Evolutionary conservation across 2,113 vertebrate genomes (phyloP), one percentile per base, ranked within the genome.

Genomic region (Pluvialis apricaria): DNA sequence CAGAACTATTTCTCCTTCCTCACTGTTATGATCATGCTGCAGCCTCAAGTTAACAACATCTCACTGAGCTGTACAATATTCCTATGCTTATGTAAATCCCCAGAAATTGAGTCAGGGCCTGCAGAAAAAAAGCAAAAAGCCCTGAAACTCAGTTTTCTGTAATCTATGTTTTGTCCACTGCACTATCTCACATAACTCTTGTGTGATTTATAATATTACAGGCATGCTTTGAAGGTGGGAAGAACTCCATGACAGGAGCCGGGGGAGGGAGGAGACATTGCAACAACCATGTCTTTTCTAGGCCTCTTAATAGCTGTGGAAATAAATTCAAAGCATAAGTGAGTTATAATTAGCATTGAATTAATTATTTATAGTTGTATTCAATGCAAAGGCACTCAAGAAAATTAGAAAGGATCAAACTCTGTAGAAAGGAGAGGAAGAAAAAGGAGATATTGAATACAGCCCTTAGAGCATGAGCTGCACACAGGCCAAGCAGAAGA

Each of bases 241-340:
- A 70, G 9, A 78, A 10, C 32, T 76, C 26, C 12, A 3, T 2
- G 11, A 15, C 0, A 69, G 47, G 6, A 85, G 15, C 32, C 0
- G 2, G 44, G 69, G 19, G 14, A 51, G 4, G 54, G 34, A 95
- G 25, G 17, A 90, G 31, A n/a, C 0, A 0, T 28, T 69, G 1
- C 7, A 76, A 49, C 3, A 82, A 8, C 5, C 5, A 14, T 32
- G 16, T 31, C 3, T 62, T 73, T 65, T 47, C 31, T 9, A 60
- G 16, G 7, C 22, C 21, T 57, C 20, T 57, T 90, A 80, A 34
- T 24, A 69, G 31, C 19, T 81, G 2, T 32, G 11, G 34, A 54
- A 92, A 61, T 32, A 57, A 69, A 65, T 88, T 57, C 28, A 70
- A 57, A 38, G 6, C 15, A 78, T 62, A 54, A 88, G 70, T 13